These are phyloP conservation scores for Drosophila pseudotalamancana DNA, from an alignment of 2,888 invertebrate species.

Conservation along the genomic window DNA sequence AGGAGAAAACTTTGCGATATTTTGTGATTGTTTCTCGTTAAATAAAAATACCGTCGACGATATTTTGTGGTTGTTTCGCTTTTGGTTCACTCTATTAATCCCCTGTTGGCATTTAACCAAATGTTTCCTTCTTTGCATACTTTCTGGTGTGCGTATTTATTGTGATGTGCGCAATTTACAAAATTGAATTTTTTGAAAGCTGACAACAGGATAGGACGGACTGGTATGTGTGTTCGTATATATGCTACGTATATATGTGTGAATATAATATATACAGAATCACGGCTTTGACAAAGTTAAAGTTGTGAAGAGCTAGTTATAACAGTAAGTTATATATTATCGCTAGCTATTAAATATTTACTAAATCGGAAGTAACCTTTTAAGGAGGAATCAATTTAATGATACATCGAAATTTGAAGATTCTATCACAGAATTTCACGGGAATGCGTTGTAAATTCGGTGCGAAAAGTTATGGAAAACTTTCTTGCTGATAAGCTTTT, in stretches of 20 bases:
- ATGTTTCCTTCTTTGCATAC: slow-evolving; percentile 46
- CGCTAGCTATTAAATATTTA: too few relatives aligned
- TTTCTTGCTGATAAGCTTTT: too few relatives aligned
- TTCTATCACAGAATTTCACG: too few relatives aligned
- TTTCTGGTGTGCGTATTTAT: slow-evolving; percentile 39
- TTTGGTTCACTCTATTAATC: slow-evolving; percentile 60
- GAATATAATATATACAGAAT: not conserved
- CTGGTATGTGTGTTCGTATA: not conserved
- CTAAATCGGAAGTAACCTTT: too few relatives aligned
- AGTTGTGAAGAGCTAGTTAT: not conserved
- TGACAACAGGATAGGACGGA: slow-evolving; percentile 9
- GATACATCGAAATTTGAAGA: too few relatives aligned
- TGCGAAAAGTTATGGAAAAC: too few relatives aligned
- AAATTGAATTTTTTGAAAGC: slow-evolving; percentile 55
- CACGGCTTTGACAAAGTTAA: not conserved
- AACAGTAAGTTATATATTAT: too few relatives aligned
- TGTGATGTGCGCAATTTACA: slow-evolving; percentile 57
- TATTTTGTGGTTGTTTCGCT: slow-evolving; percentile 42
- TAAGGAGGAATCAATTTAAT: too few relatives aligned
- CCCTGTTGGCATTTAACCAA: slow-evolving; percentile 63
- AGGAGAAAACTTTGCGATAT: slow-evolving; percentile 51
- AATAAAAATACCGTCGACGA: slow-evolving; percentile 53
- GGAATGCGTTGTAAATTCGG: too few relatives aligned
- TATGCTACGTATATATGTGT: not conserved
- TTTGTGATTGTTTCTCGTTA: slow-evolving; percentile 70